phyloP scores from a whole-genome alignment of 2,888 invertebrate genomes.

The Antitype chi region DNA sequence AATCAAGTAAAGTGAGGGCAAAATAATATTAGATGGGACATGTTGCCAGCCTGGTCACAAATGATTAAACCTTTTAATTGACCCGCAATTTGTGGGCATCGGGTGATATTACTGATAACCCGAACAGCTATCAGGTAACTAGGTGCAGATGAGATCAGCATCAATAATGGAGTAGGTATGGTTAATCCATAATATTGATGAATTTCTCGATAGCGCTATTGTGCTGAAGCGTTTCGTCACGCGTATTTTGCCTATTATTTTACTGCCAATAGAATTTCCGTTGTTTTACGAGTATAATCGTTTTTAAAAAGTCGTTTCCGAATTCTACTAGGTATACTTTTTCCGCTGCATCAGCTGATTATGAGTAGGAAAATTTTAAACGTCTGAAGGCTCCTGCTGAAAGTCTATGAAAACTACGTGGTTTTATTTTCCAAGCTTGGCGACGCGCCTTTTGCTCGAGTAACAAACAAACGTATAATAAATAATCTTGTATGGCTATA shows the following conservation, averaged over 20 bases:
- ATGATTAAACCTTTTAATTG: slow-evolving; percentile 25
- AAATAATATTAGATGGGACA: background rate
- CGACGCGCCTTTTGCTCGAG: background rate
- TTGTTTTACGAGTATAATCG: background rate
- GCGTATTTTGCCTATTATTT: background rate
- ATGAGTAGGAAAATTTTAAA: background rate
- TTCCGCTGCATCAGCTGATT: background rate
- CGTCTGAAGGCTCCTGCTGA: background rate
- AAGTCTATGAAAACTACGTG: background rate
- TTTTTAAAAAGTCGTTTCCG: background rate
- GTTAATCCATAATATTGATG: background rate
- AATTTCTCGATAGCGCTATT: background rate
- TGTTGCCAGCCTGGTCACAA: background rate
- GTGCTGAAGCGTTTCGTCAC: no score
- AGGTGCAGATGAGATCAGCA: slow-evolving; percentile 25
- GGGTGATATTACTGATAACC: slow-evolving; percentile 23
- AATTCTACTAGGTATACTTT: background rate
- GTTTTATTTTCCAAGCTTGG: background rate
- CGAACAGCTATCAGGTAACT: slow-evolving; percentile 21
- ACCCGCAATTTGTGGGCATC: slow-evolving; percentile 12
- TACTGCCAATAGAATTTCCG: background rate
- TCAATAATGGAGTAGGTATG: background rate
- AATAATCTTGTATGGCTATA: background rate
- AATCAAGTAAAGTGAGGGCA: background rate
- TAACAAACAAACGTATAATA: background rate